phyloP scores from a whole-genome alignment of 2,113 vertebrate genomes.

The Climacteris rufus region DNA sequence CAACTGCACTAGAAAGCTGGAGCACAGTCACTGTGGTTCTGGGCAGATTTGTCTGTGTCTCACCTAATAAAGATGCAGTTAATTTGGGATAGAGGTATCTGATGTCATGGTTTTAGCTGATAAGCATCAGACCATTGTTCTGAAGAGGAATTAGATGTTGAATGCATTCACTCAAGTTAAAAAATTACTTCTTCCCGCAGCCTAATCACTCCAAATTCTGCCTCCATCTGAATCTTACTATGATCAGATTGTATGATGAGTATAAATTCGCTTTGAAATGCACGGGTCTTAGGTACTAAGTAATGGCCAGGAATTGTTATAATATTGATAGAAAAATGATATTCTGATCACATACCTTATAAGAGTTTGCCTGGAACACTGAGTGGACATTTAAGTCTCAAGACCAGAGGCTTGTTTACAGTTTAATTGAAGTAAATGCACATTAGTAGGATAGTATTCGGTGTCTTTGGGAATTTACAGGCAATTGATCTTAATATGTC shows the following conservation, averaged over 20 bases:
- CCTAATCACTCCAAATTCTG: not conserved
- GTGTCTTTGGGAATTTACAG: not conserved
- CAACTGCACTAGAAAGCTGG: not conserved
- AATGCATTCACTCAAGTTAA: not conserved
- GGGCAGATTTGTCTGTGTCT: not conserved
- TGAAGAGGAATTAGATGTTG: not conserved
- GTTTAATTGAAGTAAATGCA: slow-evolving; percentile 11
- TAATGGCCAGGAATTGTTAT: not conserved
- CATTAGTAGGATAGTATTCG: not conserved
- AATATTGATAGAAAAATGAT: not conserved
- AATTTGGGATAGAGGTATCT: not conserved
- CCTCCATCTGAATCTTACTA: not conserved
- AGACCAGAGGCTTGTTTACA: slow-evolving; percentile 8
- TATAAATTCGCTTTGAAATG: not conserved
- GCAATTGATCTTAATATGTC: slow-evolving; percentile 30
- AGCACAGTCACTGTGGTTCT: not conserved
- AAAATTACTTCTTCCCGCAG: not conserved
- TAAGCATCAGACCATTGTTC: not conserved
- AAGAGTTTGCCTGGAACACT: not conserved
- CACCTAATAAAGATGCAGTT: not conserved
- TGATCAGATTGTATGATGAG: not conserved
- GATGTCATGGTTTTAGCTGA: not conserved
- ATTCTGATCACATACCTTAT: not conserved
- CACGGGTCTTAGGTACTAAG: not conserved
- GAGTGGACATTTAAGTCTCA: not conserved